These are phyloP conservation scores for Merodon equestris DNA, from an alignment of 2,888 invertebrate genomes.

Conservation along the genomic window DNA sequence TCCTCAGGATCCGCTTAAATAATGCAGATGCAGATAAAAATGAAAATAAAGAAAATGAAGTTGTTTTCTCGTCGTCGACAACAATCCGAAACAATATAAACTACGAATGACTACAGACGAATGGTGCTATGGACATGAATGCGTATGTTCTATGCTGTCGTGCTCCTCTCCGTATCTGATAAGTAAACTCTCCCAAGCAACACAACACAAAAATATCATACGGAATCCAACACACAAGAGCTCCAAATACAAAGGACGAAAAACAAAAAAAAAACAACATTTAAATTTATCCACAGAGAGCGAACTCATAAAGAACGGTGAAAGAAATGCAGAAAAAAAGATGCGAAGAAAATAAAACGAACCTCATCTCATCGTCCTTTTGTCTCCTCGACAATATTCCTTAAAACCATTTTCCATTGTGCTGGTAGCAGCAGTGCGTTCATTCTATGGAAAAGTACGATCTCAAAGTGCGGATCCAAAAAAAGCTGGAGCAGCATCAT, in stretches of 20 bases:
- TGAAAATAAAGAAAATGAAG: constrained; percentile 45
- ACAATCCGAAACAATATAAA: background rate
- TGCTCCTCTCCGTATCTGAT: constrained; percentile 31
- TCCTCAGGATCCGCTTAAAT: constrained; percentile 32
- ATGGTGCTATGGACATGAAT: constrained; percentile 11
- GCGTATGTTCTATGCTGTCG: constrained; percentile 17
- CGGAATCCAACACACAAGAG: no score
- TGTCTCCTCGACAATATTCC: constrained; percentile 62
- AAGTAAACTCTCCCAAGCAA: constrained; percentile 33
- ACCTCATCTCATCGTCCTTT: constrained; percentile 57
- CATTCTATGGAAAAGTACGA: constrained; percentile 17
- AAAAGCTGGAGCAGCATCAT: constrained; percentile 7
- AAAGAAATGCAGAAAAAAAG: constrained; percentile 33
- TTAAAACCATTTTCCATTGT: constrained; percentile 61
- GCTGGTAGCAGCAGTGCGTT: constrained; percentile 50
- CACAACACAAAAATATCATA: background rate
- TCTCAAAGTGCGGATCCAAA: constrained; percentile 27
- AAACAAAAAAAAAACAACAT: background rate
- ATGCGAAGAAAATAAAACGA: constrained; percentile 6
- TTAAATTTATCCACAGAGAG: constrained; percentile 36
- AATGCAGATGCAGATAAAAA: constrained; percentile 64
- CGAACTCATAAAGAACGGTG: constrained; percentile 44
- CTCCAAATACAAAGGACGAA: background rate
- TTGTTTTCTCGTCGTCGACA: constrained; percentile 35
- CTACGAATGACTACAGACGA: constrained; percentile 7